Evolutionary conservation across 2,888 invertebrate species (phyloP).

Genomic region (Acanthosoma haemorrhoidale): DNA sequence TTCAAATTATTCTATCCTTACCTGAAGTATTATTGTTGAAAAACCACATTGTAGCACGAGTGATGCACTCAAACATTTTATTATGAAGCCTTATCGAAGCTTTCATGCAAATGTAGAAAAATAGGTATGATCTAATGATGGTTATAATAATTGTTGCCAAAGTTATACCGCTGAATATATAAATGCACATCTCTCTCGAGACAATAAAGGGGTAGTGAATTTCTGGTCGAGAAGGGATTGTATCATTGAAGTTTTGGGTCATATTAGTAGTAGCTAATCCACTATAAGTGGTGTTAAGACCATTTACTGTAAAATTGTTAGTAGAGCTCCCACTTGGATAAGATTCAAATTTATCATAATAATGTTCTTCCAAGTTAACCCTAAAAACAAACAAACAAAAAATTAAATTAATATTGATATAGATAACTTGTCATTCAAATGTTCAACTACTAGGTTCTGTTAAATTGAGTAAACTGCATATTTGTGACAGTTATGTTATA

Average conservation of each 20-base stretch:
- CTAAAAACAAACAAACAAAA: slow-evolving; percentile 50
- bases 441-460: no score
- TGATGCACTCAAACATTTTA: slow-evolving; percentile 78
- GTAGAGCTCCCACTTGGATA: not conserved
- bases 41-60: slow-evolving; percentile 76
- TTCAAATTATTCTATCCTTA: slow-evolving; percentile 42
- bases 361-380: slow-evolving; percentile 49
- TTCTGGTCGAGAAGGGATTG: not conserved
- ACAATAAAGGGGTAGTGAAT: not conserved
- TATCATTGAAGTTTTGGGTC: not conserved
- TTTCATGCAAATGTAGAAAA: slow-evolving; percentile 70
- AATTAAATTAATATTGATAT: not conserved
- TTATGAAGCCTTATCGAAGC: slow-evolving; percentile 76
- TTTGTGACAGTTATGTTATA: no score
- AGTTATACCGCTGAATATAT: slow-evolving; percentile 57
- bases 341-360: not conserved
- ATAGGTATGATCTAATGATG: slow-evolving; percentile 58
- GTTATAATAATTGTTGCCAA: slow-evolving; percentile 50
- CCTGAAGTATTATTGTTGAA: slow-evolving; percentile 84
- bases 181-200: slow-evolving; percentile 45
- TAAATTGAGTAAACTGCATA: no score
- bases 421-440: no score
- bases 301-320: not conserved
- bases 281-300: not conserved
- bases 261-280: not conserved